Base-by-base conservation (phyloP, 2,888 invertebrate species). In the Pharmacophagus antenor region DNA sequence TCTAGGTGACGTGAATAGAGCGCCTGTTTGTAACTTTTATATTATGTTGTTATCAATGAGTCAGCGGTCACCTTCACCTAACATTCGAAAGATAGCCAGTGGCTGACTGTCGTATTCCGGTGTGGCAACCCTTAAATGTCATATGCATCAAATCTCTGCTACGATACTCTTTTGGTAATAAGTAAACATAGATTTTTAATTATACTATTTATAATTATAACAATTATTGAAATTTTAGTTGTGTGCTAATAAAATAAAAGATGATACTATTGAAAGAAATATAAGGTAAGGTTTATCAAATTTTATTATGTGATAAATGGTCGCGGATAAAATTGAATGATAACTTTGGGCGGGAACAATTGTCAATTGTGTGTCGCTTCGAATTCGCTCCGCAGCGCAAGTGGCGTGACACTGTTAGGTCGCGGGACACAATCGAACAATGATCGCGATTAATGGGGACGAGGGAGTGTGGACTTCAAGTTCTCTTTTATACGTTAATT, bases 381-480 rank as follows among this genome's bases (percentile, higher is more conserved):
- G 55, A 7, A 20, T 23, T 22, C 20, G 37, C 23, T 47, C 12
- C 17, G 51, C n/a, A 31, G 37, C 22, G 18, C 57, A 21, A 37
- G 58, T 61, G 61, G 61, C 61, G 61, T 61, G 61, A 61, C 56
- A 57, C 58, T 48, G 17, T 56, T 21, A 41, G 47, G 52, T 52
- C 42, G 46, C 49, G 48, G 48, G 48, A 52, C 51, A 61, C 61
- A 61, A 61, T 61, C 61, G 61, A 48, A 56, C 56, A 52, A 61
- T 46, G 50, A 59, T 59, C 60, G 51, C 21, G 52, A 58, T 55
- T 47, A 60, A 50, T 20, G 44, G 37, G 41, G 22, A 41, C 60
- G 50, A 37, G 15, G 20, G 37, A 55, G 23, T 50, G 37, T 12
- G 23, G 44, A 59, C 44, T 55, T 51, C 53, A 42, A 54, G 42